A percentile compares a stretch with the other conserved stretches of the same genome.
phyloP scores from a whole-genome alignment of 2,888 invertebrate genomes.

The Chorisops tibialis region DNA sequence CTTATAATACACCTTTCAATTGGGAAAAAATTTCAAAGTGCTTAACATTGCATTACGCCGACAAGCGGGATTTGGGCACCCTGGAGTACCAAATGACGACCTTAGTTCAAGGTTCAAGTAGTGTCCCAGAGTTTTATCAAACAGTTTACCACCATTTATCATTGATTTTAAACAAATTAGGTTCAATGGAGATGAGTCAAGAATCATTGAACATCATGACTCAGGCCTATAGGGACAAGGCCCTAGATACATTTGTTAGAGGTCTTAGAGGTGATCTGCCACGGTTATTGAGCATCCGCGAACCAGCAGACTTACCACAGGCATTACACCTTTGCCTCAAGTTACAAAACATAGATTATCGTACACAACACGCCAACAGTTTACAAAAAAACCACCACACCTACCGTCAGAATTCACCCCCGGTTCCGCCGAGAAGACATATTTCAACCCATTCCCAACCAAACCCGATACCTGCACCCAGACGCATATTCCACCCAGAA shows the following conservation, averaged over 20 bases:
- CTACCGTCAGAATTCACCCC: not conserved
- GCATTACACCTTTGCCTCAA: conserved; percentile 18
- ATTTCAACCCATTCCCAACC: not conserved
- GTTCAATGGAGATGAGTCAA: conserved; percentile 16
- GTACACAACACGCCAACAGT: not conserved
- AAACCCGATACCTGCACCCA: no score
- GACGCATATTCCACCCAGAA: no score
- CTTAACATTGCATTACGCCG: conserved; percentile 29
- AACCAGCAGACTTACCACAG: conserved; percentile 23
- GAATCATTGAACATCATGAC: conserved; percentile 4
- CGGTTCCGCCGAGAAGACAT: not conserved
- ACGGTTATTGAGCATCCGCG: conserved; percentile 12
- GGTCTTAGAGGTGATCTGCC: conserved; percentile 21
- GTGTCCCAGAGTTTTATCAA: conserved; percentile 25
- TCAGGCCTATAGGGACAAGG: conserved; percentile 24
- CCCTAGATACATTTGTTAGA: conserved; percentile 26
- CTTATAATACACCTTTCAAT: conserved; percentile 28
- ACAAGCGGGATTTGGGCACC: conserved; percentile 20
- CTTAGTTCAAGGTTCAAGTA: conserved; percentile 18
- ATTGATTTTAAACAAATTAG: conserved; percentile 13
- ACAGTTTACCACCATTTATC: conserved; percentile 20
- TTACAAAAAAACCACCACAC: not conserved
- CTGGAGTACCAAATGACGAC: conserved; percentile 25
- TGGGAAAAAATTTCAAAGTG: conserved; percentile 26
- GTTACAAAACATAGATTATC: not conserved